Evolutionary conservation across 1,140 invertebrate species (phyloP).

Genomic region (Pogonus chalceus): DNA sequence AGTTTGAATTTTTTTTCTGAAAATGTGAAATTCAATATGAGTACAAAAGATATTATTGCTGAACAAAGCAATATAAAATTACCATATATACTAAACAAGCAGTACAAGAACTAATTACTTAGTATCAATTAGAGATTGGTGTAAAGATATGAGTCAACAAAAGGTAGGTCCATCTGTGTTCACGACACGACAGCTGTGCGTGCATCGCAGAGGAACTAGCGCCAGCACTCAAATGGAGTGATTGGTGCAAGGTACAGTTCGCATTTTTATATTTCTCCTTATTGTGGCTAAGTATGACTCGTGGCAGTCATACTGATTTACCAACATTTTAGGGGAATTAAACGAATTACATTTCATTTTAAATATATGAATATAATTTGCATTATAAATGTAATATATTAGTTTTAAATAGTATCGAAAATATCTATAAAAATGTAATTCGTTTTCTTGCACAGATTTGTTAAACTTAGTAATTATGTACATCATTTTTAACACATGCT

Average conservation of each 20-base stretch:
- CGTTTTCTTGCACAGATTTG: too few species aligned
- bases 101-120: background rate
- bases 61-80: conserved; percentile 12
- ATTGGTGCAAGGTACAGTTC: conserved; percentile 51
- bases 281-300: background rate
- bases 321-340: too few species aligned
- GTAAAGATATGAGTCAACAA: conserved; percentile 16
- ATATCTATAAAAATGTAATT: too few species aligned
- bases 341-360: too few species aligned
- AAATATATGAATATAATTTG: too few species aligned
- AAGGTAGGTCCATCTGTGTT: conserved; percentile 35
- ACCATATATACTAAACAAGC: background rate
- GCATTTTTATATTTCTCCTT: background rate
- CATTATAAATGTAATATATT: too few species aligned
- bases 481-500: too few species aligned
- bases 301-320: too few species aligned
- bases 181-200: conserved; percentile 31
- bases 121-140: conserved; percentile 2
- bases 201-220: conserved; percentile 39
- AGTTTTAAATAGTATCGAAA: too few species aligned
- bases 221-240: conserved; percentile 49
- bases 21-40: conserved; percentile 14
- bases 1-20: conserved; percentile 8
- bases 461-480: too few species aligned
- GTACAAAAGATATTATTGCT: conserved; percentile 5